A percentile compares a stretch with the other conserved stretches of the same genome.
Evolutionary conservation across 2,888 invertebrate genomes (phyloP).

Genomic region (Dryadula phaetusa): DNA sequence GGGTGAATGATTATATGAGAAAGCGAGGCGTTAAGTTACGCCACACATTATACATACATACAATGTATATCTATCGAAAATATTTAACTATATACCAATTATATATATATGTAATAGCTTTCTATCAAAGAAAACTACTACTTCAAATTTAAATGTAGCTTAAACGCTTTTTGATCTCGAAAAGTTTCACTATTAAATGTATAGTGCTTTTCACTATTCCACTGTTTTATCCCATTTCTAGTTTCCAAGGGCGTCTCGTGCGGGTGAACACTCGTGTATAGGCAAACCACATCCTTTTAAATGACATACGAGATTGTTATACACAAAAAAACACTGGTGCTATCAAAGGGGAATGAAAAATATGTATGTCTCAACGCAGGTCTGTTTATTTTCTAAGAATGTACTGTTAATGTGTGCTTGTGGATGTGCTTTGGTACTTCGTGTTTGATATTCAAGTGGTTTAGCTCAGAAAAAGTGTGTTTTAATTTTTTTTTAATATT

Average conservation of each 20-base stretch:
- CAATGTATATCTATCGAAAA: background rate
- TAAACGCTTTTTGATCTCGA: slow-evolving; percentile 16
- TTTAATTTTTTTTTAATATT: too few relatives aligned
- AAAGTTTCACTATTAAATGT: slow-evolving; percentile 14
- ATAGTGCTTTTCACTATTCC: slow-evolving; percentile 17
- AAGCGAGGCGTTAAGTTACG: too few relatives aligned
- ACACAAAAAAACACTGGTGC: slow-evolving; percentile 16
- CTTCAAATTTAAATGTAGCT: slow-evolving; percentile 10
- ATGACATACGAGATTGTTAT: slow-evolving; percentile 25
- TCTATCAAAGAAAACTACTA: background rate
- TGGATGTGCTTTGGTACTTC: background rate
- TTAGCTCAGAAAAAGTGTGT: background rate
- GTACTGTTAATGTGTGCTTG: background rate
- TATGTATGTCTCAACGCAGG: background rate
- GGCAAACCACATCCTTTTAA: slow-evolving; percentile 30
- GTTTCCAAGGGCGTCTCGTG: slow-evolving; percentile 22
- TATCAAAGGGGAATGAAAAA: background rate
- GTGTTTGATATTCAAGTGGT: background rate
- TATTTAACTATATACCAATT: background rate
- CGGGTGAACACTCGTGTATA: slow-evolving; percentile 21
- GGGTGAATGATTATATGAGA: too few relatives aligned
- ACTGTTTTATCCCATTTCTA: slow-evolving; percentile 4
- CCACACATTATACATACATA: too few relatives aligned
- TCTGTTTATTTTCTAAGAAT: slow-evolving; percentile 21
- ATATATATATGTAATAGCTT: too few relatives aligned